Conservation (phyloP, 2,888 invertebrate genomes). For the Apotomis turbidana region DNA sequence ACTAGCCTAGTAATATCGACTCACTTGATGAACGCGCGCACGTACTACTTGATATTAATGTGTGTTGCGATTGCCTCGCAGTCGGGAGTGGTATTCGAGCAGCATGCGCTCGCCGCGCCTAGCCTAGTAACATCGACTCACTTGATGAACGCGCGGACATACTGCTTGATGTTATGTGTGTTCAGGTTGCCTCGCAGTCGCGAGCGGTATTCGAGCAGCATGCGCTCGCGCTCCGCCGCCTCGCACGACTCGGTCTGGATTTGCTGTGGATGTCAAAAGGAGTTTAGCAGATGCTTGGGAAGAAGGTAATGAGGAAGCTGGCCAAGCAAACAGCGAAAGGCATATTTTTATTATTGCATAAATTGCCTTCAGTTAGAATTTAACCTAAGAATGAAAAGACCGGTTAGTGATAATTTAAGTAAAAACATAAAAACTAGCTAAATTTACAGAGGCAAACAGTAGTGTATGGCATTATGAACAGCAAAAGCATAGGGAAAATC, state of each 20-base stretch:
- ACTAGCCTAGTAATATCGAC: conserved; percentile 49
- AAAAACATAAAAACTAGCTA: too few species aligned
- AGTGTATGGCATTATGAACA: too few species aligned
- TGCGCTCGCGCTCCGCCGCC: conserved; percentile 87
- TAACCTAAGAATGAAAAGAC: too few species aligned
- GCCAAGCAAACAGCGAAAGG: too few species aligned
- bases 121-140: too few species aligned
- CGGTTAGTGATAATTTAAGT: too few species aligned
- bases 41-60: conserved; percentile 92
- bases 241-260: conserved; percentile 70
- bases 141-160: conserved; percentile 93
- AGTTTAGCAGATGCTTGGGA: neutral
- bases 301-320: neutral
- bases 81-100: conserved; percentile 89
- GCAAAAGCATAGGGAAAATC: too few species aligned
- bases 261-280: conserved; percentile 59
- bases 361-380: too few species aligned
- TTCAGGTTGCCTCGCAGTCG: conserved; percentile 90
- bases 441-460: too few species aligned
- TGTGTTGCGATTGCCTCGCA: conserved; percentile 89
- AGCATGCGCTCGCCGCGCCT: conserved; percentile 91
- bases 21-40: conserved; percentile 92
- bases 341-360: too few species aligned
- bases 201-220: conserved; percentile 90
- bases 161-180: conserved; percentile 91